Evolutionary conservation across 2,797 vertebrate species (phyloP).

Genomic region (Margarornis squamiger): DNA sequence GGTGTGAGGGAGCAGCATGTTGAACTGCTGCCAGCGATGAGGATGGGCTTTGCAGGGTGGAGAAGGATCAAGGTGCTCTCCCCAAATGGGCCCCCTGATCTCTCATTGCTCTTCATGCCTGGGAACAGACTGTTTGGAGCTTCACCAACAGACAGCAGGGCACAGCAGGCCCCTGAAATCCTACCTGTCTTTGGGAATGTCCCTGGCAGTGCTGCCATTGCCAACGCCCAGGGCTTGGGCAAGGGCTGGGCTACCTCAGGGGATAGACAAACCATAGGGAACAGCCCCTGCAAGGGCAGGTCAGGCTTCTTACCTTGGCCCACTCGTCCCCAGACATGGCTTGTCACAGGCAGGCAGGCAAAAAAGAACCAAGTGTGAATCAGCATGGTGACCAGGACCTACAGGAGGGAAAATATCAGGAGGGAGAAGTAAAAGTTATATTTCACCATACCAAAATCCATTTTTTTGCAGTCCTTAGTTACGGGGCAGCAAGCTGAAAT

Average conservation of each 20-base stretch:
- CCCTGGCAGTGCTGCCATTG: accelerated
- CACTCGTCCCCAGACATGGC: conserved; percentile 21
- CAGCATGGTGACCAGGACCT: conserved; percentile 35
- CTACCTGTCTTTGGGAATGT: neutral
- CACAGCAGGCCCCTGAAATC: neutral
- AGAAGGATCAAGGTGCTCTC: neutral
- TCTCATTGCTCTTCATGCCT: neutral
- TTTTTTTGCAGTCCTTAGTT: neutral
- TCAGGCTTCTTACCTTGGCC: conserved; percentile 60
- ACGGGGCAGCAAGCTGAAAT: neutral
- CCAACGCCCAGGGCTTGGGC: accelerated
- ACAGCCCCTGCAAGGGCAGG: neutral
- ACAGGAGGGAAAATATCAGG: neutral
- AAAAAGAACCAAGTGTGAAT: conserved; percentile 20
- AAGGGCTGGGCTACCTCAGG: neutral
- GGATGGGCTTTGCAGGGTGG: neutral
- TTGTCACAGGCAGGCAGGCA: conserved; percentile 41
- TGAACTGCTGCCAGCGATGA: neutral
- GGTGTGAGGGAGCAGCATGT: neutral
- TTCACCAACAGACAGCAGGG: neutral
- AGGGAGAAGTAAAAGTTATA: neutral
- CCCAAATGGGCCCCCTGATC: neutral
- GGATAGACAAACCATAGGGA: accelerated
- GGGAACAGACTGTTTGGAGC: neutral
- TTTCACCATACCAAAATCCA: accelerated